phyloP scores from a whole-genome alignment of 2,797 vertebrate genomes.

The Sylvilagus floridanus region DNA sequence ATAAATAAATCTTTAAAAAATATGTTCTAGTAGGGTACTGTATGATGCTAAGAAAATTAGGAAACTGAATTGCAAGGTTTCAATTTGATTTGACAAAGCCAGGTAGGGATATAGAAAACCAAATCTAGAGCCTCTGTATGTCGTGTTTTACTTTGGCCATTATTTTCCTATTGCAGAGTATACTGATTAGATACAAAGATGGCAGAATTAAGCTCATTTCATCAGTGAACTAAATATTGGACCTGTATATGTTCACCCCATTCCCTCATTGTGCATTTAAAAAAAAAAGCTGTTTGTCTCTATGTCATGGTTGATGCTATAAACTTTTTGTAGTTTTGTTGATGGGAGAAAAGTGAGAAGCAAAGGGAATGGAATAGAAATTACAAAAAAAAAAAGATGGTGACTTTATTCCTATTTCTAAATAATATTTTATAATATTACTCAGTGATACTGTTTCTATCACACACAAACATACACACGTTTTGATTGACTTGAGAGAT shows the following conservation, averaged over 20 bases:
- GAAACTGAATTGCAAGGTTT: constrained; percentile 2
- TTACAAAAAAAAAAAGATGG: constrained; percentile 49
- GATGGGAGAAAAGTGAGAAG: constrained; percentile 38
- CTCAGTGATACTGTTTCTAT: background rate
- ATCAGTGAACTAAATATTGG: constrained; percentile 49
- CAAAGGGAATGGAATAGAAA: constrained; percentile 39
- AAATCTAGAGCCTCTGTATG: background rate
- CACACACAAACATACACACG: no score
- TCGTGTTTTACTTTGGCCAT: constrained; percentile 22
- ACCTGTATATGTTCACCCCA: background rate
- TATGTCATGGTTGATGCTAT: constrained; percentile 11
- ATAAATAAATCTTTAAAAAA: constrained; percentile 34
- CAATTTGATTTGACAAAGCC: constrained; percentile 54
- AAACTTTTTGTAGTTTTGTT: constrained; percentile 59
- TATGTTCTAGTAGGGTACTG: background rate
- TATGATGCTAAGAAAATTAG: constrained; percentile 48
- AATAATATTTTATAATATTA: constrained; percentile 29
- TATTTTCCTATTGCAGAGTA: constrained; percentile 52
- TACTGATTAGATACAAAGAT: constrained; percentile 52
- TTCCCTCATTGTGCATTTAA: constrained; percentile 18
- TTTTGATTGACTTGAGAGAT: no score
- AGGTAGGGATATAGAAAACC: constrained; percentile 1
- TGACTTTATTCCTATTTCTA: constrained; percentile 44
- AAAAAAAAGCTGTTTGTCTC: background rate
- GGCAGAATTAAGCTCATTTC: constrained; percentile 50